Conservation (phyloP, 2,113 vertebrate genomes). For the Mesitornis unicolor region DNA sequence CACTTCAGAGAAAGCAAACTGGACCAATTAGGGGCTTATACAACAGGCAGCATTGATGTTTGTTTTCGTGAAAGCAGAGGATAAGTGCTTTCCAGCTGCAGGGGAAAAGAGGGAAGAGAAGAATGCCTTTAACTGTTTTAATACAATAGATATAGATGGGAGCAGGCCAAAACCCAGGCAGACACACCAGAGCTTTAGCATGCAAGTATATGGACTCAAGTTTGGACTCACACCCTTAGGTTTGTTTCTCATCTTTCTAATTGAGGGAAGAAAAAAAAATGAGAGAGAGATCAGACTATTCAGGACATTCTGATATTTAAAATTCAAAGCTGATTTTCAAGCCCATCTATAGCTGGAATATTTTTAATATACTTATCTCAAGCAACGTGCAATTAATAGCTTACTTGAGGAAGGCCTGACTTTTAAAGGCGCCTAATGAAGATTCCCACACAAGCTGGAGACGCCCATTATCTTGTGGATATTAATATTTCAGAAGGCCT, state of each 20-base stretch:
- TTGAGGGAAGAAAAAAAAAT: rapidly evolving
- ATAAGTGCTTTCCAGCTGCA: slow-evolving; percentile 6
- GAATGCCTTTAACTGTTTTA: slow-evolving; percentile 1
- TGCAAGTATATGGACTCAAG: neutral
- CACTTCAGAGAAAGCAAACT: neutral
- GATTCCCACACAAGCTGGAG: neutral
- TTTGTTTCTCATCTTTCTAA: neutral
- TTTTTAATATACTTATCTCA: neutral
- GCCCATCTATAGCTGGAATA: neutral
- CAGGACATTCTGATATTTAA: neutral
- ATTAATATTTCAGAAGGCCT: neutral
- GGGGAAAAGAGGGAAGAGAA: neutral
- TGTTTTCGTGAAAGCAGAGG: neutral
- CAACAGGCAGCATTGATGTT: slow-evolving; percentile 1
- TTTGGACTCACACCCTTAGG: neutral
- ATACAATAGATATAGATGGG: neutral
- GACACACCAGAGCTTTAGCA: neutral
- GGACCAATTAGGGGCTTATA: neutral
- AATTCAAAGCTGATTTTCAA: neutral
- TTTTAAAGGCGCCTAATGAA: neutral
- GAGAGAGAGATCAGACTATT: neutral
- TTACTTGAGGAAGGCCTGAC: neutral
- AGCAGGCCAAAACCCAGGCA: neutral
- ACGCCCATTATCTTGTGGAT: neutral
- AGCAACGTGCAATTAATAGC: neutral